Conservation (phyloP, 1,140 invertebrate genomes). For the Cyclina sinensis region DNA sequence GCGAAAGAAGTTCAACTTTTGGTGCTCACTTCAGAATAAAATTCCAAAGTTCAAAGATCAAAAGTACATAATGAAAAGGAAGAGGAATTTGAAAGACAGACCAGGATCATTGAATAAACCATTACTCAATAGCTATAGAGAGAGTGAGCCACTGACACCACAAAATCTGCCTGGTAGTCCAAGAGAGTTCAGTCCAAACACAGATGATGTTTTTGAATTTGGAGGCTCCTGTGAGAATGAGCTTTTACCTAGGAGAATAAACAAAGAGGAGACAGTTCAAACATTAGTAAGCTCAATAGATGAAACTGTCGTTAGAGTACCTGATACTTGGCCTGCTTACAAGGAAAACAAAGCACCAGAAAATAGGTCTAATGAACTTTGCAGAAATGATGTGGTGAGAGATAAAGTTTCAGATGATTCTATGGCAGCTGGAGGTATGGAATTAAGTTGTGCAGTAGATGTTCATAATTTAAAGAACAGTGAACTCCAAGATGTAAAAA, state of each 20-base stretch:
- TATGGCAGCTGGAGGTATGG: neutral
- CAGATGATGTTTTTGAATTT: neutral
- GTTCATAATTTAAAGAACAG: neutral
- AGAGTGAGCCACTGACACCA: neutral
- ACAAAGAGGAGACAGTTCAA: neutral
- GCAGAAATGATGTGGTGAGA: neutral
- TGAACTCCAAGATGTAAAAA: neutral
- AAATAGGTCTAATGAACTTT: neutral
- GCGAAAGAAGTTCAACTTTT: neutral
- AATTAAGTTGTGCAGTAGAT: neutral
- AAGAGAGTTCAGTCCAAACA: no score
- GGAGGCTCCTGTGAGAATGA: neutral
- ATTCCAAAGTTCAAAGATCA: constrained; percentile 22
- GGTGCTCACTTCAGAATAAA: constrained; percentile 10
- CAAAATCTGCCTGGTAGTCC: neutral
- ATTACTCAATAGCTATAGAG: neutral
- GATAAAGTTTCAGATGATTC: neutral
- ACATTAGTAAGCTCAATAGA: neutral
- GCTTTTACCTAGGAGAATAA: neutral
- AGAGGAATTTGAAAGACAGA: neutral
- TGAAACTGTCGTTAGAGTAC: no score
- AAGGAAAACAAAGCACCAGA: no score
- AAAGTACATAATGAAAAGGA: neutral
- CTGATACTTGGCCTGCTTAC: no score
- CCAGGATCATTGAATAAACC: neutral